Evolutionary conservation across 2,113 vertebrate genomes (phyloP).

Genomic region (Bungarus multicinctus): DNA sequence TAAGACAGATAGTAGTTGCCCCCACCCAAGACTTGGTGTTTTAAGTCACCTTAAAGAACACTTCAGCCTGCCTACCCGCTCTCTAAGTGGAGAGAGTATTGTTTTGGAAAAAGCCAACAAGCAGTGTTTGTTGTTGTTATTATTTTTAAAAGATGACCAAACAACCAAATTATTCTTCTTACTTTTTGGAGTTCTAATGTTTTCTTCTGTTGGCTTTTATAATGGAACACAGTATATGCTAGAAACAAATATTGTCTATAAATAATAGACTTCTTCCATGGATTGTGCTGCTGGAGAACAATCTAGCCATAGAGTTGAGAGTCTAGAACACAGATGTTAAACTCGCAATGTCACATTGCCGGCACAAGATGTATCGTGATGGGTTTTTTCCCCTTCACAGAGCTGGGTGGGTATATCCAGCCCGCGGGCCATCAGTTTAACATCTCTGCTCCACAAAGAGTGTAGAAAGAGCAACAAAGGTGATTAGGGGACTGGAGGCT

Average conservation of each 20-base stretch:
- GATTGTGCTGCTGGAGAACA: not conserved
- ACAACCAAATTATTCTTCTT: too few species aligned
- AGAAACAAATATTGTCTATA: not conserved
- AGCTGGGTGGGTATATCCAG: too few species aligned
- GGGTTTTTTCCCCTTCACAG: accelerated
- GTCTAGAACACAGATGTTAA: too few species aligned
- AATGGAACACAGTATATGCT: not conserved
- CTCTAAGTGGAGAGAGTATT: too few species aligned
- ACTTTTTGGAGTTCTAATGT: not conserved
- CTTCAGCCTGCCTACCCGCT: not conserved
- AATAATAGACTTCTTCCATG: not conserved
- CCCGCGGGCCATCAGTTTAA: too few species aligned
- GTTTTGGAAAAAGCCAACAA: not conserved
- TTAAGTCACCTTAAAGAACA: not conserved
- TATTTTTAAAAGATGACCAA: too few species aligned
- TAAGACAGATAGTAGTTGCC: not conserved
- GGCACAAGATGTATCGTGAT: too few species aligned
- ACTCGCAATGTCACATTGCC: too few species aligned
- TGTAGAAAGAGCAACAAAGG: not conserved
- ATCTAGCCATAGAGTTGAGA: too few species aligned
- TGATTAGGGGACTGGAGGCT: not conserved
- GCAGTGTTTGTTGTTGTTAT: too few species aligned
- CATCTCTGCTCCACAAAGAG: not conserved
- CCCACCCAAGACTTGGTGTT: not conserved
- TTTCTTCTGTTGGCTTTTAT: not conserved